phyloP scores from a whole-genome alignment of 2,888 invertebrate species.

The Apantesis nais region DNA sequence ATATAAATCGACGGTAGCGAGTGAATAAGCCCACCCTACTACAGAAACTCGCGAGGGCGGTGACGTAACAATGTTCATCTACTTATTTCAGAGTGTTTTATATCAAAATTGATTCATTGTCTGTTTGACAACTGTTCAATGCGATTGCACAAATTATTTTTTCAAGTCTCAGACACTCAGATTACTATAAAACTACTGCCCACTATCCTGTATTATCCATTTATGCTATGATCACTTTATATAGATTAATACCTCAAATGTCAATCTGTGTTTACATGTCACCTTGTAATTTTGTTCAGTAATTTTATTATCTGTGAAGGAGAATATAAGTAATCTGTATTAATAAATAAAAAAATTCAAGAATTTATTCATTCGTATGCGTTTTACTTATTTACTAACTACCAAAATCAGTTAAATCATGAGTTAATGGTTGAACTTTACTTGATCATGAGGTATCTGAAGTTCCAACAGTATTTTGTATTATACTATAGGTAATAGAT shows the following conservation, averaged over 20 bases:
- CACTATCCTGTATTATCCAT: background rate
- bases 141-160: background rate
- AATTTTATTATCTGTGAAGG: background rate
- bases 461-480: background rate
- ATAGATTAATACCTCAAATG: background rate
- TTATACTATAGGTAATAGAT: no score
- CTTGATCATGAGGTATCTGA: background rate
- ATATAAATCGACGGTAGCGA: background rate
- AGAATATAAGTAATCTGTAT: background rate
- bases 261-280: background rate
- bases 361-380: background rate
- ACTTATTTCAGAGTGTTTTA: slow-evolving; percentile 6
- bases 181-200: background rate
- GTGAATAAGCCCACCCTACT: slow-evolving; percentile 11
- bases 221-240: background rate
- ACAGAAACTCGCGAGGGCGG: slow-evolving; percentile 11
- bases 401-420: background rate
- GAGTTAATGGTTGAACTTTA: background rate
- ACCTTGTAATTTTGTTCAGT: background rate
- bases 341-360: background rate
- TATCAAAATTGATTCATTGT: slow-evolving; percentile 6
- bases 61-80: slow-evolving; percentile 11
- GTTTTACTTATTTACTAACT: background rate
- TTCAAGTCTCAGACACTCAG: background rate
- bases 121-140: slow-evolving; percentile 2